Conservation (phyloP, 2,797 vertebrate species). For the Morelia viridis region DNA sequence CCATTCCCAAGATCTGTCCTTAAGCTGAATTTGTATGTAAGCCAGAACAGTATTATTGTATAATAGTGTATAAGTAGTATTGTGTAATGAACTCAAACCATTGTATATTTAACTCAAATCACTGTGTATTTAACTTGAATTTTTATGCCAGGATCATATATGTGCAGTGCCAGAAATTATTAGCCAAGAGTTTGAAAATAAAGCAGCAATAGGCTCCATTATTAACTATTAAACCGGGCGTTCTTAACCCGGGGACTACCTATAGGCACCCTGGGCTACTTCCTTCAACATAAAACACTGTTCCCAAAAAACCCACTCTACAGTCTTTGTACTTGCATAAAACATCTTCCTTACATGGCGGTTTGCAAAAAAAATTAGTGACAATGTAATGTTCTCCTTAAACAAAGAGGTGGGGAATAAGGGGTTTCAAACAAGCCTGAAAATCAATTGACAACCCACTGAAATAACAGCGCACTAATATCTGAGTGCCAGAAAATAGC, state of each 20-base stretch:
- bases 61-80: too few species aligned
- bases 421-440: not conserved
- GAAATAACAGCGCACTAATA: not conserved
- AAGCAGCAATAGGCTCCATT: not conserved
- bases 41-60: too few species aligned
- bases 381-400: not conserved
- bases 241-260: too few species aligned
- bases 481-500: not conserved
- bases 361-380: not conserved
- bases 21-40: too few species aligned
- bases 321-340: not conserved
- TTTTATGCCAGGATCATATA: not conserved
- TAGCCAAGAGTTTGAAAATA: not conserved
- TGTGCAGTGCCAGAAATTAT: not conserved
- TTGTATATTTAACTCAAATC: too few species aligned
- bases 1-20: too few species aligned
- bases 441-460: not conserved
- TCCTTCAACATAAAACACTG: not conserved
- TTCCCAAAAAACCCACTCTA: not conserved
- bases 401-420: not conserved
- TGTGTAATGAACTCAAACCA: too few species aligned
- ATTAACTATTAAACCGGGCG: too few species aligned
- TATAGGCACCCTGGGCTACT: not conserved
- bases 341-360: not conserved
- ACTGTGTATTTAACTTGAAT: too few species aligned